Conservation (phyloP, 1,140 invertebrate species). For the Sycophila sp. region DNA sequence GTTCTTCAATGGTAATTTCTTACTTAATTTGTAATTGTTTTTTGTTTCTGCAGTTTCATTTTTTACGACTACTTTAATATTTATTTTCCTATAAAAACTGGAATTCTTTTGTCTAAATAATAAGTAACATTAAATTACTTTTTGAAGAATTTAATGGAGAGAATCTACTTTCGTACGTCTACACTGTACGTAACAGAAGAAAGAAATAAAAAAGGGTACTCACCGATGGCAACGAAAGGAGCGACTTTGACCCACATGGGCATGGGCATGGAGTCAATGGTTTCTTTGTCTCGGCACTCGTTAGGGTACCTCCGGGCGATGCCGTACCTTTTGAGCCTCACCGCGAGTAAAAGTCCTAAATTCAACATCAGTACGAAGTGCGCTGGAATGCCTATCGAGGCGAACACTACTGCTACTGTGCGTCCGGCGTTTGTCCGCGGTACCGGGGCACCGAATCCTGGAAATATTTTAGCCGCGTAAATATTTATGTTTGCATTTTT, state of each 20-base stretch:
- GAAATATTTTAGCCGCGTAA: neutral
- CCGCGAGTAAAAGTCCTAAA: slow-evolving; percentile 69
- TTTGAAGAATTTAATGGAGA: too few species aligned
- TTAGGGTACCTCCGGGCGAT: slow-evolving; percentile 47
- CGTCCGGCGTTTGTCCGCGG: slow-evolving; percentile 70
- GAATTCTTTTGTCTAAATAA: too few species aligned
- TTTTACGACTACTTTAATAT: too few species aligned
- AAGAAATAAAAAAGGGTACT: too few species aligned
- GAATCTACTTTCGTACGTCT: too few species aligned
- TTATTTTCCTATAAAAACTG: too few species aligned
- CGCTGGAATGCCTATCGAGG: slow-evolving; percentile 70
- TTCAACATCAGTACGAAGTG: slow-evolving; percentile 74
- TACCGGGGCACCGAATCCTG: slow-evolving; percentile 73
- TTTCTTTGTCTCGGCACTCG: slow-evolving; percentile 43
- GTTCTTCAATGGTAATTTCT: too few species aligned
- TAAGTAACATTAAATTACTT: too few species aligned
- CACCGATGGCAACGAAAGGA: slow-evolving; percentile 56
- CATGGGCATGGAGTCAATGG: slow-evolving; percentile 44
- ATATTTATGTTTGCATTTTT: neutral
- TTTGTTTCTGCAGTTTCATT: too few species aligned
- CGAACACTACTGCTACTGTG: slow-evolving; percentile 69
- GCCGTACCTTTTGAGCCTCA: slow-evolving; percentile 64
- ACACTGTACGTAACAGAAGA: too few species aligned
- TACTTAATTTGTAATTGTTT: too few species aligned
- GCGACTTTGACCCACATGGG: slow-evolving; percentile 57